Base-by-base conservation (phyloP, 2,888 invertebrate species). In the Cryptosula pallasiana region DNA sequence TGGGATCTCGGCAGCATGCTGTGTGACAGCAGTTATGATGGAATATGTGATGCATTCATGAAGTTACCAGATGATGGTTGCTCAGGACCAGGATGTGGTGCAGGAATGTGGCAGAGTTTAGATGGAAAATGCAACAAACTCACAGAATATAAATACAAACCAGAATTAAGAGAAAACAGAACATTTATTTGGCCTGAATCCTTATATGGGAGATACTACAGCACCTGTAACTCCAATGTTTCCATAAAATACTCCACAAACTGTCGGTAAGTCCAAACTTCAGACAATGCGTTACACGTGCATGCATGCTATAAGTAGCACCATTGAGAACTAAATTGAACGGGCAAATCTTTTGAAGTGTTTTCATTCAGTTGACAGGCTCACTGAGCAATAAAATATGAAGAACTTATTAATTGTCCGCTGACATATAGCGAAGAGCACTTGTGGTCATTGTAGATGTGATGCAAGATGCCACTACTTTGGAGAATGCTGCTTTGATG, bases 121-220 rank as follows among this genome's bases (percentile, higher is more conserved):
- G 3, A 55, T 55, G 55, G 55, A 5, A 20, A 55, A 25, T 55
- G 55, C 23, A n/a, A n/a, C 23, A n/a, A n/a, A 5, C 9, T 55
- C 9, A n/a, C 16, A n/a, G 55, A n/a, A 20, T 55, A 13, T 25
- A 5, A 25, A 5, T 55, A 55, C 23, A 25, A 55, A 5, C 23
- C 55, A 55, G 16, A 20, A n/a, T n/a, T 55, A n/a, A 55, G 55
- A 55, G 23, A 55, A 25, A 55, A 55, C 23, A 55, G 16, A 25
- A 55, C 55, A 20, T 55, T 55, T 25, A 55, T 55, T n/a, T 55
- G 55, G 55, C 55, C 55, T 55, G n/a, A 13, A n/a, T 55, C 55
- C 13, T 13, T 55, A 25, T 55, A 55, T n/a, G n/a, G n/a, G 9
- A 55, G 23, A 25, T n/a, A 55, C n/a, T 55, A 55, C 55, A 55